Evolutionary conservation across 1,140 invertebrate genomes (phyloP), one percentile per base, ranked within the genome.

Genomic region (Leptestheria dahalacensis): DNA sequence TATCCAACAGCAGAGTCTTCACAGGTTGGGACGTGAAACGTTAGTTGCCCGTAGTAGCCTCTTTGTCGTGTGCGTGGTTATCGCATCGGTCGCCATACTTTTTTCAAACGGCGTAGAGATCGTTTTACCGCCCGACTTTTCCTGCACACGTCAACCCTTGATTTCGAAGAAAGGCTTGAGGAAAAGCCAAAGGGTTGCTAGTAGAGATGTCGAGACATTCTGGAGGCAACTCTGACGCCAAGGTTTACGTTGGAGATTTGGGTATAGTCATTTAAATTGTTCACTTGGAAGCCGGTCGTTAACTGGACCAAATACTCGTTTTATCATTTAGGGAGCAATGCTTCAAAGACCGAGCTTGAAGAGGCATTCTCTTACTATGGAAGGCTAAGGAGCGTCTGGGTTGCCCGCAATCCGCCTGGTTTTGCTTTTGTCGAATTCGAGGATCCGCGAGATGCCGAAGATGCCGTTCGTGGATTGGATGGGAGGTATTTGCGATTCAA

Each of bases 361-460:
- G 88, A 93, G 73, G 86, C 89, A 9, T 98, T 98, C 72, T 83
- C 86, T 55, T 89, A 94, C 66, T 98, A 96, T 72, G 95, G 95
- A 3, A 85, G 88, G 26, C 74, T 97, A 62, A 81, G 85, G 64
- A 95, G 91, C 75, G 91, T 97, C 20, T 96, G 90, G 91, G 89
- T 96, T 2, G 92, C 91, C 1, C 77, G 91, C 66, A 94, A 95
- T 72, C 88, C 88, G 10, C 86, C 87, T 48, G 84, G 92, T 33
- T 97, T 97, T 77, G 92, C 91, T 12, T 97, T 97, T 75, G 86
- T 97, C 18, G 91, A 96, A 72, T 97, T 92, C 74, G 92, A 97
- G 74, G 80, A 82, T 66, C 69, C 72, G 11, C 69, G 79, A 61
- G 96, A 99, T 76, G 95, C 95, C 15, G 91, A 97, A 73, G 95